Base-by-base conservation (phyloP, 2,888 invertebrate genomes). In the Parapristionchus giblindavisi region DNA sequence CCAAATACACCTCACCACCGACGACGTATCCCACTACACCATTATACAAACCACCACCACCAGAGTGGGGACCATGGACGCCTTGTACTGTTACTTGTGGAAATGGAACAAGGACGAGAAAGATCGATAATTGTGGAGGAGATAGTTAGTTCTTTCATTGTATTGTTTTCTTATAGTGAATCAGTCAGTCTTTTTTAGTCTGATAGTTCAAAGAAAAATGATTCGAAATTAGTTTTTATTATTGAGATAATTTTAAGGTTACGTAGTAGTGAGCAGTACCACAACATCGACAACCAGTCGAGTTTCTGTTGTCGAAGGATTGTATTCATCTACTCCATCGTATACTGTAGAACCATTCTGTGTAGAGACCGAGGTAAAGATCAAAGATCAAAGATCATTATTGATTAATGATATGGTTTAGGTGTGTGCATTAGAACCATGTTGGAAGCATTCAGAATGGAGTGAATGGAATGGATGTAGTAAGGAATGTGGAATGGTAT, bases 81-180 rank as follows among this genome's bases (percentile, higher is more conserved):
- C 75, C 76, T 3, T 82, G 82, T 70, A 78, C 80, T 71, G 79
- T 80, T 0, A 79, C 77, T 2, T 82, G 82, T 76, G 82, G 82
- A 48, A 75, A 48, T 4, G 82, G 82, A 34, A 66, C 74, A 54
- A 78, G 76, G 56, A 65, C 79, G 5, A 70, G 82, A 60, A 61
- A 77, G 56, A 65, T 72, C n/a, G 76, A 80, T n/a, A 78, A 77
- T 51, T 82, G 82, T 54, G 51, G 51, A 52, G 52, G 52, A 36
- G 68, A 68, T n/a, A 52, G 68, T 68, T 8, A 68, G 65, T 17
- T 8, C 14, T 11, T 58, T 52, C 21, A 58, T 58, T 58, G 17
- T 58, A 34, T 58, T 11, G 17, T 17, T 54, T n/a, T 54, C 54
- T n/a, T 2, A 60, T 24, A 24, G 5, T 38, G 36, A 38, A 24